Conservation (phyloP, 2,888 invertebrate genomes). For the Tachystola acroxantha region DNA sequence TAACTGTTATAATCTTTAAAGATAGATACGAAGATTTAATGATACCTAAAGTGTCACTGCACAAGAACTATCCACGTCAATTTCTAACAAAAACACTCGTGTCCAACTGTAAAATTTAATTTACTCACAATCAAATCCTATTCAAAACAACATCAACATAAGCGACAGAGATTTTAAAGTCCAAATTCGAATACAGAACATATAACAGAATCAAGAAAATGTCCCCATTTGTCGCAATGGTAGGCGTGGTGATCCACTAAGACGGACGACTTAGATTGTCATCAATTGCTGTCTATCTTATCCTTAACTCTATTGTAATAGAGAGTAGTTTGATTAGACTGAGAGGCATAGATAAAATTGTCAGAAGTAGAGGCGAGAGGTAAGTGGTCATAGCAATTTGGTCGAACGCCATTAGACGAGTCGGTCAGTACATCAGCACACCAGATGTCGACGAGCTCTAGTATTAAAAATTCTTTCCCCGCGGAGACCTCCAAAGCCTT, state of each 20-base stretch:
- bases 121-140: slow-evolving; percentile 13
- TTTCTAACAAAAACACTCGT: slow-evolving; percentile 6
- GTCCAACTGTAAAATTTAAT: slow-evolving; percentile 16
- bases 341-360: slow-evolving; percentile 11
- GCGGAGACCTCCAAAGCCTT: not conserved
- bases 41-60: no score
- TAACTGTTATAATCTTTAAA: no score
- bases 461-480: not conserved
- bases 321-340: slow-evolving; percentile 12
- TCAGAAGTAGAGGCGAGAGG: slow-evolving; percentile 25
- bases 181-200: slow-evolving; percentile 6
- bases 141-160: slow-evolving; percentile 4
- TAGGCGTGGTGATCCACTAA: slow-evolving; percentile 61
- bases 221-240: slow-evolving; percentile 69
- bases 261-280: slow-evolving; percentile 16
- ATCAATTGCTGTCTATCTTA: slow-evolving; percentile 6
- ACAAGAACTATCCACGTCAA: no score
- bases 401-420: slow-evolving; percentile 49
- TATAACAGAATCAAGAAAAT: slow-evolving; percentile 45
- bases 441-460: not conserved
- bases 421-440: slow-evolving; percentile 13
- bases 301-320: slow-evolving; percentile 14
- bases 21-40: no score
- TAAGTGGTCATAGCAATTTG: slow-evolving; percentile 54
- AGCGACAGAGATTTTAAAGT: slow-evolving; percentile 5